Base-by-base conservation (phyloP, 2,797 vertebrate genomes). In the Bothrops alternatus region DNA sequence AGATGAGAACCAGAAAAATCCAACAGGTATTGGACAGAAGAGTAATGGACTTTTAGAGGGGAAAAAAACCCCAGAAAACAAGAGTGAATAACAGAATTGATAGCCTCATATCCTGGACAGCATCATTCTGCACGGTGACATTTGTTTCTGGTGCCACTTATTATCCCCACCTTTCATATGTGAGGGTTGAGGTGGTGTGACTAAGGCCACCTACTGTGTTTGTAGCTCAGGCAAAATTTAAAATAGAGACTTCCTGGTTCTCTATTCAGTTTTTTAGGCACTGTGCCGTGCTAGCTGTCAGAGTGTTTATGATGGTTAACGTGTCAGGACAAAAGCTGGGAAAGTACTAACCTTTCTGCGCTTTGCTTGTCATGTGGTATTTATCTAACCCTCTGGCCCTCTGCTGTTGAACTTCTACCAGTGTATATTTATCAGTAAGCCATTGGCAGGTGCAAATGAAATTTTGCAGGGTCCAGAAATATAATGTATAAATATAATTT, bases 401-500 rank as follows among this genome's bases (percentile, higher is more conserved):
- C 90, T 97, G 92, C 92, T 94, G 90, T 93, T 96, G 95, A 97
- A 96, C 91, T 96, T 97, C 95, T 96, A 96, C 90, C 87, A 95
- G 92, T 93, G 92, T 94, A 78, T 93, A 94, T 96, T 95, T 96
- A 96, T 96, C 94, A 95, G 95, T 55, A 95, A 95, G 91, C 86
- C 94, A 95, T 57, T 94, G 95, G 95, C 95, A 97, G 93, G 95
- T 94, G 91, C 93, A 96, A 96, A 61, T 95, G 95, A 97, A 97
- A 97, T 93, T 95, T 65, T 94, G 90, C 82, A 78, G 6, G 42
- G 0, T 95, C 92, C 94, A 95, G 92, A 97, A 96, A 95, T 94
- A 93, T 86, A 92, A 87, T 6, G 55, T 92, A 90, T 90, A 90
- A 94, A 95, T 93, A 94, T 94, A 92, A 93, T 85, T 73, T 93